Evolutionary conservation across 2,797 vertebrate species (phyloP).

Genomic region (Pterois miles): DNA sequence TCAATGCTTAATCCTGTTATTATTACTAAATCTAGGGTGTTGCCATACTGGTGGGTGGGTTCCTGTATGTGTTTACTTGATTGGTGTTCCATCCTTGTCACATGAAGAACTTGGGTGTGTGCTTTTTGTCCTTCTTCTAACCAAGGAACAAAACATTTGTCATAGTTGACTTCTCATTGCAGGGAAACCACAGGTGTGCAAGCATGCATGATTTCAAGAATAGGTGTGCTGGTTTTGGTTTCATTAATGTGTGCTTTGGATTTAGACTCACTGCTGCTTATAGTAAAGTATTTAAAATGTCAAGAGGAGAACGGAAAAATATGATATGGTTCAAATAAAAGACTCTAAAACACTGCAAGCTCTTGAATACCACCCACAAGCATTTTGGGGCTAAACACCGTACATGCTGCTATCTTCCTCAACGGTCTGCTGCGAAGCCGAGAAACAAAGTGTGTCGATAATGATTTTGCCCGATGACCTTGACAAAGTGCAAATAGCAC

Average conservation of each 20-base stretch:
- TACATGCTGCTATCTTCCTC: constrained; percentile 36
- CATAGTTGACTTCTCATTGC: too few relatives aligned
- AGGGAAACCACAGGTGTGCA: too few relatives aligned
- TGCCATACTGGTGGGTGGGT: too few relatives aligned
- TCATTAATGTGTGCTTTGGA: background rate
- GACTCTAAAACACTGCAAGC: constrained; percentile 40
- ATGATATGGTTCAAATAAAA: constrained; percentile 45
- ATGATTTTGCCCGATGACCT: constrained; percentile 51
- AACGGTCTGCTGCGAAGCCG: constrained; percentile 34
- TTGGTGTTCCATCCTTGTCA: too few relatives aligned
- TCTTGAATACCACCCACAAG: constrained; percentile 54
- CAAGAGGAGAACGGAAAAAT: constrained; percentile 10
- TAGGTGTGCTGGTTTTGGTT: background rate
- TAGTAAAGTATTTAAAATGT: constrained; percentile 20
- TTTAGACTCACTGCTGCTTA: background rate
- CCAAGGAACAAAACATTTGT: too few relatives aligned
- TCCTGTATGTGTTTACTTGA: too few relatives aligned
- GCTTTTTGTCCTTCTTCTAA: too few relatives aligned
- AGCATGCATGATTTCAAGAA: too few relatives aligned
- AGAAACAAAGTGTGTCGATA: constrained; percentile 39
- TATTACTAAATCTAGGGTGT: too few relatives aligned
- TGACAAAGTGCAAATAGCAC: constrained; percentile 36
- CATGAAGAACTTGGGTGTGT: too few relatives aligned
- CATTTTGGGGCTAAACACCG: constrained; percentile 37
- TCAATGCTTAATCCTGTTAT: too few relatives aligned